These are phyloP conservation scores for Gnatocerus cornutus DNA, from an alignment of 2,888 invertebrate species.

Conservation along the genomic window DNA sequence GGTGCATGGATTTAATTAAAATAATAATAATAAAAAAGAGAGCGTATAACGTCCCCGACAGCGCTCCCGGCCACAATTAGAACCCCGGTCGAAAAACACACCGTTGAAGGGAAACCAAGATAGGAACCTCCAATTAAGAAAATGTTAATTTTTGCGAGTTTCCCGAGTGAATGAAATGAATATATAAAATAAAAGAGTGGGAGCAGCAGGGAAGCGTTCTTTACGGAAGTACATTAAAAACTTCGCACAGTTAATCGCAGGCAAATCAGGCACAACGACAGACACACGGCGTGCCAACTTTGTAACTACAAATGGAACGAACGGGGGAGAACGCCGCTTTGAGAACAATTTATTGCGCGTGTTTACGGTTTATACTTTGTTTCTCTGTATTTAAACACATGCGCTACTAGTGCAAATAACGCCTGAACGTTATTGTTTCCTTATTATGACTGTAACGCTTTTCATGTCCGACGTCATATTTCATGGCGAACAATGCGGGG, in stretches of 20 bases:
- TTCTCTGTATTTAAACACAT: conserved; percentile 47
- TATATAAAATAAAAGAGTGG: conserved; percentile 13
- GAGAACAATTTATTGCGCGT: conserved; percentile 48
- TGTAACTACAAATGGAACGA: conserved; percentile 54
- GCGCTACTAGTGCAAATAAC: conserved; percentile 45
- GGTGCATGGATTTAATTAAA: conserved; percentile 51
- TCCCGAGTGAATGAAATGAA: conserved; percentile 24
- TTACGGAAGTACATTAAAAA: conserved; percentile 39
- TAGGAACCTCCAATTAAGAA: conserved; percentile 42
- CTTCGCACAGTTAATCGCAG: conserved; percentile 37
- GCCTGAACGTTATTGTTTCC: conserved; percentile 40
- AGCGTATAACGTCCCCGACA: conserved; percentile 12
- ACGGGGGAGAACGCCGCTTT: conserved; percentile 19
- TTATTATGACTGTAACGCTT: conserved; percentile 39
- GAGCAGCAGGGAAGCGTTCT: not conserved
- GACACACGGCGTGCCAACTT: conserved; percentile 50
- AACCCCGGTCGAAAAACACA: conserved; percentile 31
- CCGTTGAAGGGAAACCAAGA: conserved; percentile 21
- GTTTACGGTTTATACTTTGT: conserved; percentile 49
- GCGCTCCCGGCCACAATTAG: conserved; percentile 45
- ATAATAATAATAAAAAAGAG: conserved; percentile 43
- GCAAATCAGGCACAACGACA: conserved; percentile 34
- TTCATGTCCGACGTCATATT: conserved; percentile 26
- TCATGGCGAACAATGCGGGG: conserved; percentile 3
- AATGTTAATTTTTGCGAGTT: conserved; percentile 39